phyloP scores from a whole-genome alignment of 2,888 invertebrate species.

The Netelia virgata region DNA sequence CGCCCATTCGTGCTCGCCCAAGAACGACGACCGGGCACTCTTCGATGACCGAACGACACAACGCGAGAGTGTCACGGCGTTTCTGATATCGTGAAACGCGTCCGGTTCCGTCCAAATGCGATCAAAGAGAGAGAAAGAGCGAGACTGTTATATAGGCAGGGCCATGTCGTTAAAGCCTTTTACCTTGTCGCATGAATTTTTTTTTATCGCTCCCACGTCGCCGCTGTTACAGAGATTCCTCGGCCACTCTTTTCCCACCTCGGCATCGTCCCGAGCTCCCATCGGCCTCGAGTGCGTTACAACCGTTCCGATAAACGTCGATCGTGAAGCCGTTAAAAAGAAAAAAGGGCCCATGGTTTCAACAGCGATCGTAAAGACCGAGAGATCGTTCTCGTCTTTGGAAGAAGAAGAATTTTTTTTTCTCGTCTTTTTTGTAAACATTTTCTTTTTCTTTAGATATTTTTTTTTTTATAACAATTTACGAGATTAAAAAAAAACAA shows the following conservation, averaged over 20 bases:
- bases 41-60: slow-evolving; percentile 19
- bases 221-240: neutral
- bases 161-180: slow-evolving; percentile 72
- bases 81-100: slow-evolving; percentile 28
- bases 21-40: slow-evolving; percentile 35
- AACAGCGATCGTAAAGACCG: slow-evolving; percentile 62
- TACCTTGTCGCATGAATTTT: slow-evolving; percentile 69
- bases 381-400: slow-evolving; percentile 55
- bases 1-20: slow-evolving; percentile 61
- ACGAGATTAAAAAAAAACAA: slow-evolving; percentile 36
- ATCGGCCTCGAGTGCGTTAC: slow-evolving; percentile 10
- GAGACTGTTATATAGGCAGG: slow-evolving; percentile 39
- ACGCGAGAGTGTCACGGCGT: slow-evolving; percentile 24
- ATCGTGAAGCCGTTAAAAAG: slow-evolving; percentile 60
- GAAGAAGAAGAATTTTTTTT: no score
- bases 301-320: slow-evolving; percentile 64
- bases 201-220: slow-evolving; percentile 66
- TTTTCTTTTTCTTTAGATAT: neutral
- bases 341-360: slow-evolving; percentile 56
- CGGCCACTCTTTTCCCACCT: no score
- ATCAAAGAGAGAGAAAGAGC: slow-evolving; percentile 11
- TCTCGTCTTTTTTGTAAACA: no score
- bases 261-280: neutral
- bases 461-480: slow-evolving; percentile 47
- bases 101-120: slow-evolving; percentile 53